Evolutionary conservation across 2,113 vertebrate genomes (phyloP), one percentile per base, ranked within the genome.

Genomic region (Cyanistes caeruleus): DNA sequence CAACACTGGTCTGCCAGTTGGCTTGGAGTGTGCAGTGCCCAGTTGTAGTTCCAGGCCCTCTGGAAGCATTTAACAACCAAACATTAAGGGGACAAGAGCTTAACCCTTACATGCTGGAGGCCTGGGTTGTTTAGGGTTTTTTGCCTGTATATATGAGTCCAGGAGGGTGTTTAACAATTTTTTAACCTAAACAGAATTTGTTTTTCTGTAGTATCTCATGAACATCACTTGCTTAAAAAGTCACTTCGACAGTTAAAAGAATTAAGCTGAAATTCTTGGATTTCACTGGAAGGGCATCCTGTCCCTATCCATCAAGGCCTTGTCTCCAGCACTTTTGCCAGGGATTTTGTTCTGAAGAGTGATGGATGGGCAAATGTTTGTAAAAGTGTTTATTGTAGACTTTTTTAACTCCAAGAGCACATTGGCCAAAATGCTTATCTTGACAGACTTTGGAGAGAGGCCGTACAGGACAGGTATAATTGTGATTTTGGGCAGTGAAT

Each of bases 1-100:
- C 88, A 97, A 97, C 92, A 95, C 73, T 89, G 60, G 73, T 49
- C 70, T 96, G 96, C 95, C 96, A 97, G 95, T 93, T 53, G 81
- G 69, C 80, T 76, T 15, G 7, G 75, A 87, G 93, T 28, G 18
- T 92, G 80, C 65, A 20, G 86, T 96, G 95, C 96, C 92, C 93
- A 82, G 69, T 37, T 64, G 77, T 33, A 87, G 85, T 84, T 95
- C 76, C 95, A 95, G 86, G 41, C 84, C 53, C 83, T 90, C 86
- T 95, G 94, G 90, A 96, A 95, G 72, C n/a, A n/a, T 81, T 96
- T 90, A 94, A 76, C 80, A 39, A 67, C 73, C 84, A 35, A 72
- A 52, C 25, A 5, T 31, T 15, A 18, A 60, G 53, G 52, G 86
- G 58, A 90, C 82, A 86, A 68, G 46, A 87, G 41, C 11, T 93